Evolutionary conservation across 2,888 invertebrate genomes (phyloP).

Genomic region (Hecatera dysodea): DNA sequence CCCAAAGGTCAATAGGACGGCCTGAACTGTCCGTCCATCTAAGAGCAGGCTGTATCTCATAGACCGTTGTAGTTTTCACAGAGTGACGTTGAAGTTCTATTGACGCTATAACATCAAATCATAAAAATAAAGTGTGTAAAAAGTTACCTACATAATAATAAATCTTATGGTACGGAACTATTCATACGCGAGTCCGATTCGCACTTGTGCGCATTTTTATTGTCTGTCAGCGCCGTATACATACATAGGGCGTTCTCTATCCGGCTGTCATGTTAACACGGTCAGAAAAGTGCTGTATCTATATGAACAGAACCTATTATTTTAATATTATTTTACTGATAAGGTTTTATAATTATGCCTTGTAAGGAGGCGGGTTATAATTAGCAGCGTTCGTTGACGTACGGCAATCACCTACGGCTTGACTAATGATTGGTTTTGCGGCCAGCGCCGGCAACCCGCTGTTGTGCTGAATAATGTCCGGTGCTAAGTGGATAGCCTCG

Average conservation of each 20-base stretch:
- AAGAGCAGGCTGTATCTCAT: too few relatives aligned
- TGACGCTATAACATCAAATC: too few relatives aligned
- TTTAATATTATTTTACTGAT: not conserved
- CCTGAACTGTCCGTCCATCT: too few relatives aligned
- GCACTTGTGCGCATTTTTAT: too few relatives aligned
- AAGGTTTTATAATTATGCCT: constrained; percentile 41
- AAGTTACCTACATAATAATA: too few relatives aligned
- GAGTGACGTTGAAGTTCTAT: too few relatives aligned
- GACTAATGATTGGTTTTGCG: constrained; percentile 74
- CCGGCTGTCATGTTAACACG: not conserved
- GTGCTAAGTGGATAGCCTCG: constrained; percentile 82
- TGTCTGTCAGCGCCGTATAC: not conserved
- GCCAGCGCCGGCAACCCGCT: constrained; percentile 49
- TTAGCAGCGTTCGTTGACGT: constrained; percentile 55
- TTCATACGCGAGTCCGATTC: too few relatives aligned
- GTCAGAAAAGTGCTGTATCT: not conserved
- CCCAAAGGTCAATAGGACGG: too few relatives aligned
- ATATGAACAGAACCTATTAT: not conserved
- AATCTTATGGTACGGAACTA: too few relatives aligned
- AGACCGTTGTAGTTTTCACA: too few relatives aligned
- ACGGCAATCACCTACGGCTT: constrained; percentile 68
- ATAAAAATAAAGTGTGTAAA: too few relatives aligned
- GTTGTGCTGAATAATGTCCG: constrained; percentile 86
- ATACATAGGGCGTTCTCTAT: not conserved
- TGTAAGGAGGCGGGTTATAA: constrained; percentile 57